phyloP scores from a whole-genome alignment of 23 tunicate genomes.

The Halocynthia aurantium region DNA sequence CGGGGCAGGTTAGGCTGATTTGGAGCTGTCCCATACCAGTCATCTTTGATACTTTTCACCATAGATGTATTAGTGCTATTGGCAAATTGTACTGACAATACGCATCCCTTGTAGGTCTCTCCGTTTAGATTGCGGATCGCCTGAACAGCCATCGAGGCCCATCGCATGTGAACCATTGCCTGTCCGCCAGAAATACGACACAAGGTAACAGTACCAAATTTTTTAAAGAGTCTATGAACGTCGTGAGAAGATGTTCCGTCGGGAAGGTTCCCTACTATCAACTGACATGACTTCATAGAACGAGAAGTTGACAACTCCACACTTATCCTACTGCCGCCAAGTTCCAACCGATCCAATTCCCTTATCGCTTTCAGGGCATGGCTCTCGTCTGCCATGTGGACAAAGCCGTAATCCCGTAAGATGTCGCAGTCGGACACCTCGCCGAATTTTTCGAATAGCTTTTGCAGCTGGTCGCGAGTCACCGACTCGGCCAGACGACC shows the following conservation, averaged over 20 bases:
- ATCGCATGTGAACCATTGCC: slow-evolving; percentile 82
- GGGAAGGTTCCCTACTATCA: slow-evolving; percentile 72
- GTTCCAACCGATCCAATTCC: slow-evolving; percentile 64
- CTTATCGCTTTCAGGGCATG: slow-evolving; percentile 61
- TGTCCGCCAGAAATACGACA: slow-evolving; percentile 44
- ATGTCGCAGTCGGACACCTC: slow-evolving; percentile 84
- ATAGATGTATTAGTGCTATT: slow-evolving; percentile 20
- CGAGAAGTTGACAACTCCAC: slow-evolving; percentile 86
- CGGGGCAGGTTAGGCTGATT: background rate
- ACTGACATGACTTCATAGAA: slow-evolving; percentile 86
- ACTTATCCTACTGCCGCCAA: slow-evolving; percentile 70
- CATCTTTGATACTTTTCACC: background rate
- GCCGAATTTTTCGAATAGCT: slow-evolving; percentile 83
- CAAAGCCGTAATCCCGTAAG: slow-evolving; percentile 90
- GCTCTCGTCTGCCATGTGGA: slow-evolving; percentile 72
- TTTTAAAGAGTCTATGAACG: slow-evolving; percentile 83
- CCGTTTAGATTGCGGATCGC: slow-evolving; percentile 83
- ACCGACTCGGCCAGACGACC: slow-evolving; percentile 75
- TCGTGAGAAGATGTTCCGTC: slow-evolving; percentile 50
- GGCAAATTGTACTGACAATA: slow-evolving; percentile 73
- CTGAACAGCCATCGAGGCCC: slow-evolving; percentile 86
- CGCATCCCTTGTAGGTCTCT: slow-evolving; percentile 73
- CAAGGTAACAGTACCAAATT: slow-evolving; percentile 86
- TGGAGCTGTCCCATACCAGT: slow-evolving; percentile 1
- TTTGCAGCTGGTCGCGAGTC: slow-evolving; percentile 50